Evolutionary conservation across 2,797 vertebrate genomes (phyloP).

Genomic region (Oreochromis mossambicus): DNA sequence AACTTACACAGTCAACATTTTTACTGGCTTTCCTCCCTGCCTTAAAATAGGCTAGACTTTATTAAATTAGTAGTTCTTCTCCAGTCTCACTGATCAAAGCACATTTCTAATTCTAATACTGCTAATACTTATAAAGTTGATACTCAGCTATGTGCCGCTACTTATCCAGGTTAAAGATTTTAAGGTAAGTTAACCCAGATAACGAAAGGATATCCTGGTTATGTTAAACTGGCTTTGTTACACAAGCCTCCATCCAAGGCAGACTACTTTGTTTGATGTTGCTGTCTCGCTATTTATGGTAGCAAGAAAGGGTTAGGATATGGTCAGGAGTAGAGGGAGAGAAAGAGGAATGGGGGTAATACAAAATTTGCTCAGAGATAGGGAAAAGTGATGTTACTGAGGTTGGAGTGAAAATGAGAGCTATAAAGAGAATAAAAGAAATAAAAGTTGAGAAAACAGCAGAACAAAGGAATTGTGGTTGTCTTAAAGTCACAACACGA

Average conservation of each 20-base stretch:
- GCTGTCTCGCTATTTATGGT: constrained; percentile 9
- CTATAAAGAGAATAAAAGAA: constrained; percentile 14
- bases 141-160: not conserved
- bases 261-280: constrained; percentile 4
- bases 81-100: not conserved
- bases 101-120: not conserved
- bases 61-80: not conserved
- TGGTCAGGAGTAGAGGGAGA: not conserved
- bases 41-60: not conserved
- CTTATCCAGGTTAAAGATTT: not conserved
- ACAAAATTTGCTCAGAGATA: constrained; percentile 24
- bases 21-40: not conserved
- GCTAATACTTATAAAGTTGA: not conserved
- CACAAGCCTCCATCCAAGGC: not conserved
- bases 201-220: not conserved
- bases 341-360: constrained; percentile 8
- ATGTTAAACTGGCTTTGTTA: not conserved
- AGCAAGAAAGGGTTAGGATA: not conserved
- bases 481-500: constrained; percentile 3
- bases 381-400: constrained; percentile 26
- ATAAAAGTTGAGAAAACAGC: constrained; percentile 30
- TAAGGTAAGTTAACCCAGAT: not conserved
- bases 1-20: not conserved
- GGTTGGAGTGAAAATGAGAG: constrained; percentile 24
- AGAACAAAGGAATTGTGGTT: not conserved